These are phyloP conservation scores for Cydia fagiglandana DNA, from an alignment of 1,140 invertebrate genomes.

Conservation along the genomic window DNA sequence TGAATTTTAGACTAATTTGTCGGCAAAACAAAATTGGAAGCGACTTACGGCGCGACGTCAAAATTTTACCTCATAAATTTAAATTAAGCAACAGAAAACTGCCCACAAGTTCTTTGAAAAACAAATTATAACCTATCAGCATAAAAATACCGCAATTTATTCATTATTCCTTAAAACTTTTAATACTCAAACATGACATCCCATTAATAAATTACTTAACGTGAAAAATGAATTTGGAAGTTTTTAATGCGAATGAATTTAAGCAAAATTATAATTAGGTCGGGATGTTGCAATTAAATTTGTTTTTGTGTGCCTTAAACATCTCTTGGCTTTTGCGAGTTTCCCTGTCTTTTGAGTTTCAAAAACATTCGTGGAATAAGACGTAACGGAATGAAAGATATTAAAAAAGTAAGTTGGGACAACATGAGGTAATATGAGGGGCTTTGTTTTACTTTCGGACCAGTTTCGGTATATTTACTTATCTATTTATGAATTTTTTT, in stretches of 20 bases:
- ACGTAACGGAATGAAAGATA: not conserved
- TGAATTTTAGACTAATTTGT: not conserved
- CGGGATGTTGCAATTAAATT: slow-evolving; percentile 20
- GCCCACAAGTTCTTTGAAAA: not conserved
- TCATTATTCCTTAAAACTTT: slow-evolving; percentile 29
- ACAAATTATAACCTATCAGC: slow-evolving; percentile 23
- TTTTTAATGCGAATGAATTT: slow-evolving; percentile 28
- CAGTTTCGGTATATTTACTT: no score
- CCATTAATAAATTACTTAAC: slow-evolving; percentile 32
- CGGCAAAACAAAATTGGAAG: not conserved
- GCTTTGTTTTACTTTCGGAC: no score
- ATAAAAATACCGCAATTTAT: slow-evolving; percentile 2
- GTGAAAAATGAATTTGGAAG: slow-evolving; percentile 19
- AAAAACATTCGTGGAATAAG: not conserved
- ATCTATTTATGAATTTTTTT: no score
- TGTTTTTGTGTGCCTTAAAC: not conserved
- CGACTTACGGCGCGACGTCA: not conserved
- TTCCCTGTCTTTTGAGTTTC: not conserved
- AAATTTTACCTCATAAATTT: slow-evolving; percentile 1
- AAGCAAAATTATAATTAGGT: slow-evolving; percentile 15
- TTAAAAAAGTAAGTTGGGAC: not conserved
- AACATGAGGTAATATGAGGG: no score
- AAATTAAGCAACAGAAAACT: slow-evolving; percentile 12
- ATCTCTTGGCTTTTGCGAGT: not conserved
- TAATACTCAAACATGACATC: slow-evolving; percentile 24